Base-by-base conservation (phyloP, 64 coral and sea anemone species). In the Anthopleura sola region DNA sequence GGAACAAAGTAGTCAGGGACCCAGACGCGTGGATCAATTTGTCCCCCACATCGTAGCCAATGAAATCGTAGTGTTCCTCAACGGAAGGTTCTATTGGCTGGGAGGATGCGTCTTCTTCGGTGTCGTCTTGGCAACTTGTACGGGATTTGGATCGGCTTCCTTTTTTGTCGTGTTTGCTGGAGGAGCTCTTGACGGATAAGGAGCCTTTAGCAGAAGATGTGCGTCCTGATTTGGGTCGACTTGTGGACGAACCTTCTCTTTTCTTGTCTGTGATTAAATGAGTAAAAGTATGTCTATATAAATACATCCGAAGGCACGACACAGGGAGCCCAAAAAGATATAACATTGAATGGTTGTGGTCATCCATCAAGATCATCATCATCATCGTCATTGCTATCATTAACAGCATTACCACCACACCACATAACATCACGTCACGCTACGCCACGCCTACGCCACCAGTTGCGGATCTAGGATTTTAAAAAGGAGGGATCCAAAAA, bases 21-120 rank as follows among this genome's bases (percentile, higher is more conserved):
- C 97, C 97, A 78, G 90, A 92, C 34, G 85, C 97, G 23, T 99
- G 93, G 15, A 99, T 86, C 46, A 99, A 86, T 85, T 92, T 94
- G 71, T 99, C 97, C 3, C 97, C 97, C 44, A 92, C 90, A 51
- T 99, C 93, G 83, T 99, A 99, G 53, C 97, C 97, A 84, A 99
- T 86, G 68, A 99, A 99, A 84, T 92, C 80, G 49, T 85, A 90
- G 20, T 37, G 37, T 46, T 99, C 75, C 37, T 92, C 89, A 36
- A 84, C 71, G 40, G 84, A 50, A 7, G 74, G 64, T 26, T 86
- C 89, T 55, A 81, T 44, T 32, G 78, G 71, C 31, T 40, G 83
- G 24, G 69, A 32, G 24, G 69, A 87, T 79, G 91, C 57, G 33
- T 78, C 58, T 51, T 92, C 90, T 48, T 75, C 78, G 19, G 85